Base-by-base conservation (phyloP, 2,797 vertebrate species). In the Hyperoplus immaculatus region DNA sequence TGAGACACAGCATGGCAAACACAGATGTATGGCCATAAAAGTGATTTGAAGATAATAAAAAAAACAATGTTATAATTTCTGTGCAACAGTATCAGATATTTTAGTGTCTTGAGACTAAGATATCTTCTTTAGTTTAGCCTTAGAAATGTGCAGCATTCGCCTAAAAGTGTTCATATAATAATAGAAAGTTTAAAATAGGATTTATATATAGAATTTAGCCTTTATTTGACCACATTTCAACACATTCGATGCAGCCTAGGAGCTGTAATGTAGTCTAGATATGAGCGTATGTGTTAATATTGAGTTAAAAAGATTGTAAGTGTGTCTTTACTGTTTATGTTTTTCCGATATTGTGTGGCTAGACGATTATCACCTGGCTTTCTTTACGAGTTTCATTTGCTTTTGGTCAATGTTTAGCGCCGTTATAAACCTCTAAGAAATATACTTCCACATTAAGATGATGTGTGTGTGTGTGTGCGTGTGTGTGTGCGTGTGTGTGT, bases 391-490 rank as follows among this genome's bases (percentile, higher is more conserved):
- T 65, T 83, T 83, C 84, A 89, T 92, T 73, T 93, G 78, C 45
- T 64, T 85, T 67, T 81, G 87, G 75, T 75, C 78, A 90, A 79
- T 70, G 77, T 56, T 77, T 39, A 66, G 68, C 8, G 6, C 82
- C 77, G 82, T 87, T 82, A 88, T 53, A 29, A 29, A 69, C 85
- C 72, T 72, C 79, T 7, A 81, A 56, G 82, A 89, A 78, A 82
- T 87, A 81, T 58, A 81, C 73, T 58, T 86, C 64, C 41, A 78
- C 85, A 93, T 91, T 88, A 93, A 88, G 84, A 92, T 83, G 88
- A 91, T 55, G 49, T 81, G 89, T 87, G 82, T 85, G 73, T 29
- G 29, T 29, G 29, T 29, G 29, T 29, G 29, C 2, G 29, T 29
- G 29, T 29, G 29, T 2, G 29, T 29, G 29, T 29, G 29, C 2